These are phyloP conservation scores for Heliconius nattereri DNA, from an alignment of 1,140 invertebrate genomes.

Conservation along the genomic window DNA sequence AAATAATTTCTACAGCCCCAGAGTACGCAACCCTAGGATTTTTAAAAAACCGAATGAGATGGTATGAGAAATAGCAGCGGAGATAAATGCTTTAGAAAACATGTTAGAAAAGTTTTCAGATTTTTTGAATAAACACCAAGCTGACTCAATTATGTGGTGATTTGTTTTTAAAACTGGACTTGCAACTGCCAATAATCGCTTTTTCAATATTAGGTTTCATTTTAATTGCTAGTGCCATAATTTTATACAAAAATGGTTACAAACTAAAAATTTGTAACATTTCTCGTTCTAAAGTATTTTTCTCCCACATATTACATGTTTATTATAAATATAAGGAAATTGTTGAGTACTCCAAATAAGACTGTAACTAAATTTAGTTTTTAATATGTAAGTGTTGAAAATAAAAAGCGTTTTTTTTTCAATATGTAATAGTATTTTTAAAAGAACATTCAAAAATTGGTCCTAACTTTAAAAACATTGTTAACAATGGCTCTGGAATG, in stretches of 20 bases:
- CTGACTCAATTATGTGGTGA: slow-evolving; percentile 80
- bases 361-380: slow-evolving; percentile 21
- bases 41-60: slow-evolving; percentile 77
- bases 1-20: slow-evolving; percentile 77
- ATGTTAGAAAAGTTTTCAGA: slow-evolving; percentile 79
- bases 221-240: slow-evolving; percentile 27
- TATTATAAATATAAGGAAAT: slow-evolving; percentile 3
- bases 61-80: slow-evolving; percentile 80
- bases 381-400: slow-evolving; percentile 23
- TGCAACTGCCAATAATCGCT: not conserved
- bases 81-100: slow-evolving; percentile 80
- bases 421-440: slow-evolving; percentile 81
- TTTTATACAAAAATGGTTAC: not conserved
- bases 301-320: slow-evolving; percentile 29
- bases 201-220: not conserved
- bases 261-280: not conserved
- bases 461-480: slow-evolving; percentile 78
- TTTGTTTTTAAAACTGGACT: not conserved
- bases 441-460: slow-evolving; percentile 81
- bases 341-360: slow-evolving; percentile 15
- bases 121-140: slow-evolving; percentile 75
- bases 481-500: slow-evolving; percentile 81
- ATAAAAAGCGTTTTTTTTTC: slow-evolving; percentile 44
- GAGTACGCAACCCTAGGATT: slow-evolving; percentile 73
- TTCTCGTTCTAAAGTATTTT: slow-evolving; percentile 36